Base-by-base conservation (phyloP, 2,888 invertebrate genomes). In the Diarsia mendica region DNA sequence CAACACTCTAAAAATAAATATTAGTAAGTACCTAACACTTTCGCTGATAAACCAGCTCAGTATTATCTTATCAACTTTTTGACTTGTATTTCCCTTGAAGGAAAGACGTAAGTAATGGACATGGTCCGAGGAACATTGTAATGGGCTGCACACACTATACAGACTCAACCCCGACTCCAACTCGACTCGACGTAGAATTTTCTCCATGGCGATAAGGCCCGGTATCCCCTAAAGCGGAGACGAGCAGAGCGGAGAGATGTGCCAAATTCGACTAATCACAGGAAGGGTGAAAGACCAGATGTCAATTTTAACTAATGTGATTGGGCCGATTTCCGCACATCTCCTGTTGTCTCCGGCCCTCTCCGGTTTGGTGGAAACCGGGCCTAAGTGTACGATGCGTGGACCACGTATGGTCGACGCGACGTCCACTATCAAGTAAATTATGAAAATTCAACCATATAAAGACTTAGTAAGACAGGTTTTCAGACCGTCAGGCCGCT, bases 1-100 rank as follows among this genome's bases (percentile, higher is more conserved):
- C 72, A 72, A 72, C 68, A 67, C 23, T 51, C 55, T 70, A 74
- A 69, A 85, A 72, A 82, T 77, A 70, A 73, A 82, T 61, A 72
- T 72, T 67, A 69, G 66, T 73, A n/a, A n/a, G n/a, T n/a, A n/a
- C n/a, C n/a, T n/a, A 77, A 53, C 65, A 48, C 79, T 83, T 83
- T 83, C 86, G 77, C 83, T 76, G 85, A 82, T 82, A 82, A 81
- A 82, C 82, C n/a, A 11, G 72, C 60, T 58, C 8, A 49, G 11
- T 53, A n/a, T 67, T 70, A 85, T 83, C 85, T 83, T 82, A 83
- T 83, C 83, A 64, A 58, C 69, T 64, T 55, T 82, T 78, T 55
- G 49, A 78, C 70, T 66, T 39, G 79, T 69, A 72, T 78, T 85
- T 71, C 78, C 82, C 39, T 78, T 13, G 18, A 46, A 60, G 67